A percentile compares a stretch with the other conserved stretches of the same genome.
These are phyloP conservation scores for Coenonympha arcania DNA, from an alignment of 2,888 invertebrate species.

Conservation along the genomic window DNA sequence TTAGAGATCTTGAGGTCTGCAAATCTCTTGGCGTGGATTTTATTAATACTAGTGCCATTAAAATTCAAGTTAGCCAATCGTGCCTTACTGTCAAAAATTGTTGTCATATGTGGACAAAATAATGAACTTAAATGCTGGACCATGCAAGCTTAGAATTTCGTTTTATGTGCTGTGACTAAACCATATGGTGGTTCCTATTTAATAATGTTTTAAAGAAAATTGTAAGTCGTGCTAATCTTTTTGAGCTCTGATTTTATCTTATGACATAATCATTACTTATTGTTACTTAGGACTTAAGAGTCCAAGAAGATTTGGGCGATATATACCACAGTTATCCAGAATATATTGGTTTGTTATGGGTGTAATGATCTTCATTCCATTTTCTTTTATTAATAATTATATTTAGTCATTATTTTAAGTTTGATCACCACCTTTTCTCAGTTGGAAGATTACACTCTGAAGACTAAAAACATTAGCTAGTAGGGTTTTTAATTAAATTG, in stretches of 20 bases:
- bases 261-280: no score
- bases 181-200: constrained; percentile 17
- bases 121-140: not conserved
- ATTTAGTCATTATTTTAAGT: constrained; percentile 37
- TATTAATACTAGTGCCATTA: no score
- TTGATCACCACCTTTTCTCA: constrained; percentile 10
- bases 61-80: no score
- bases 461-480: not conserved
- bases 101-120: not conserved
- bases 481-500: no score
- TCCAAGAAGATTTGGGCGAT: no score
- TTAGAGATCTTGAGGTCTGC: no score
- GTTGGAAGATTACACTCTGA: constrained; percentile 5
- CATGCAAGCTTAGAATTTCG: not conserved
- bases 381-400: constrained; percentile 28
- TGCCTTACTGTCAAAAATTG: not conserved
- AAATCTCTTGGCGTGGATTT: no score
- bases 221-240: constrained; percentile 1
- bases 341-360: constrained; percentile 37
- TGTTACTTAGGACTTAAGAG: no score
- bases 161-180: constrained; percentile 13
- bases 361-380: constrained; percentile 52
- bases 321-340: constrained; percentile 10
- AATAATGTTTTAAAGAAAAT: constrained; percentile 6
- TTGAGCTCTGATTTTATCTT: no score